Evolutionary conservation across 2,888 invertebrate species (phyloP).

Genomic region (Caenorhabditis drosophilae): DNA sequence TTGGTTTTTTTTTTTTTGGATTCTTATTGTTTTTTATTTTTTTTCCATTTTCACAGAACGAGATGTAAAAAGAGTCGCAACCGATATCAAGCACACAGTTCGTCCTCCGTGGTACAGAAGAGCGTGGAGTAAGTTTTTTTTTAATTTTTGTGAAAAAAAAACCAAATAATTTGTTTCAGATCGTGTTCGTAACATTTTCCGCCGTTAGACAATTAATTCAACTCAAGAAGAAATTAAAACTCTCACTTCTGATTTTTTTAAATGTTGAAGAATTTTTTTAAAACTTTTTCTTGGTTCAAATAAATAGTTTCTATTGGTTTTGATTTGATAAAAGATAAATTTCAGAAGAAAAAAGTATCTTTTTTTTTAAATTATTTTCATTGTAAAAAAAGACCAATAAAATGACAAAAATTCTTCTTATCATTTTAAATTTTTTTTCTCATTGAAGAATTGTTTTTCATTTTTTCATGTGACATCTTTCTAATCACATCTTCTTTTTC

Average conservation of each 20-base stretch:
- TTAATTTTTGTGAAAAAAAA: neutral
- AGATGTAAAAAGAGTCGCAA: conserved; percentile 37
- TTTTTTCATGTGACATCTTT: too few relatives aligned
- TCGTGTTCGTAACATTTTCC: conserved; percentile 37
- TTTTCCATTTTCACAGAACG: neutral
- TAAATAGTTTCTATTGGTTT: too few relatives aligned
- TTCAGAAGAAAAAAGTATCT: neutral
- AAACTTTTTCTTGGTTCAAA: too few relatives aligned
- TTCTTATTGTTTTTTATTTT: neutral
- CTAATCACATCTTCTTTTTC: too few relatives aligned
- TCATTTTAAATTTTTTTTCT: too few relatives aligned
- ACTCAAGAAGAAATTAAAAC: too few relatives aligned
- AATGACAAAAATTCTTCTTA: too few relatives aligned
- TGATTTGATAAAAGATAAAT: neutral
- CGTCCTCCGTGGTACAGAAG: conserved; percentile 50
- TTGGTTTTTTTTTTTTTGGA: conserved; percentile 2
- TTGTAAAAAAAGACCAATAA: too few relatives aligned
- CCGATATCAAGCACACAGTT: conserved; percentile 39
- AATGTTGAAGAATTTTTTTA: too few relatives aligned
- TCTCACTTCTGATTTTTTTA: too few relatives aligned
- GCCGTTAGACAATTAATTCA: too few relatives aligned
- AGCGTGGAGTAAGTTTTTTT: conserved; percentile 38
- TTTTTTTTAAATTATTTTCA: neutral
- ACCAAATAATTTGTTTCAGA: conserved; percentile 25
- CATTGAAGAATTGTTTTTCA: too few relatives aligned